These are phyloP conservation scores for Lagria hirta DNA, from an alignment of 2,888 invertebrate genomes.

Conservation along the genomic window DNA sequence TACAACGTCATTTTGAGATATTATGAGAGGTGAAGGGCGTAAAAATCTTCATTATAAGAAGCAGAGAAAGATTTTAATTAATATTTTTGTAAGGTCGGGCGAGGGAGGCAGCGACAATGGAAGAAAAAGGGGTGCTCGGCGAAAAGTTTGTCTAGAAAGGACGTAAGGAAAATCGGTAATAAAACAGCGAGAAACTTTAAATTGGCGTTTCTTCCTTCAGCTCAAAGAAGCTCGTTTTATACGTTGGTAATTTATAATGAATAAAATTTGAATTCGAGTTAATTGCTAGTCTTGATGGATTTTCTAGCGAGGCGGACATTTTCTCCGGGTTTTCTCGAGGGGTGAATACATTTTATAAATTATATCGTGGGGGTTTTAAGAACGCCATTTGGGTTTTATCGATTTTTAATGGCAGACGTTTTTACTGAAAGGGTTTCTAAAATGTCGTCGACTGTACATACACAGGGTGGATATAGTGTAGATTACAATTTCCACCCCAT, in stretches of 20 bases:
- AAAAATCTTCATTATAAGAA: constrained; percentile 35
- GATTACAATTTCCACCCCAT: too few relatives aligned
- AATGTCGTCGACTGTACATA: too few relatives aligned
- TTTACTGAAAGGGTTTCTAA: constrained; percentile 30
- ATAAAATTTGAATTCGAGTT: constrained; percentile 57
- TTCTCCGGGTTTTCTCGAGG: constrained; percentile 47
- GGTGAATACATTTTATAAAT: constrained; percentile 51
- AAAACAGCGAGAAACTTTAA: constrained; percentile 52
- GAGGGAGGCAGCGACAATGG: constrained; percentile 10
- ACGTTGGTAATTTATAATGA: constrained; percentile 56
- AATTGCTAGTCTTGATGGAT: constrained; percentile 56
- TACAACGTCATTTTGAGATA: constrained; percentile 47
- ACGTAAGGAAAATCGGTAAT: constrained; percentile 37
- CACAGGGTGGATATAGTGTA: too few relatives aligned
- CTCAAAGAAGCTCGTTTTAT: constrained; percentile 55
- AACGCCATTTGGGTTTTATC: constrained; percentile 52
- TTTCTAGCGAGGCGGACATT: constrained; percentile 50
- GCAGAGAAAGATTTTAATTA: constrained; percentile 5
- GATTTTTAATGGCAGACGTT: constrained; percentile 49
- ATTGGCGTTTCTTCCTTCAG: constrained; percentile 53
- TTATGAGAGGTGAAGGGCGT: constrained; percentile 29
- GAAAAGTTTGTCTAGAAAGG: constrained; percentile 20
- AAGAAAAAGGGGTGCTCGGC: constrained; percentile 6
- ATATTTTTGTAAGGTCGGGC: constrained; percentile 8
- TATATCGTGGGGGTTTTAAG: constrained; percentile 50